Evolutionary conservation across 37 sponge, comb jelly and placozoan genomes (phyloP), one percentile per base, ranked within the genome.

Genomic region (Dysidea cf. avara): DNA sequence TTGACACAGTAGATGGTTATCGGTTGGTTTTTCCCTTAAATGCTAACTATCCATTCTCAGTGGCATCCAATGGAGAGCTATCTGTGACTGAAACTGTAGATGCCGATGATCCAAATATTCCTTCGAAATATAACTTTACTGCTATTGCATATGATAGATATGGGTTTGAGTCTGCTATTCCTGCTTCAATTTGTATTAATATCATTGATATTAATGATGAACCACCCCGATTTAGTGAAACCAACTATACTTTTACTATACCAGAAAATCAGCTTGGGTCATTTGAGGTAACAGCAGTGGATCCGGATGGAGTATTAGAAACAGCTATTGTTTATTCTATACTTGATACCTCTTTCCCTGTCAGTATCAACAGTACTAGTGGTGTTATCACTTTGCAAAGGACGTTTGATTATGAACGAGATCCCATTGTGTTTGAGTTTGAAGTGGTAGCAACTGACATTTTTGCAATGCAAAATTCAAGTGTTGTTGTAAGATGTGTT

Each of bases 171-270:
- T 51, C 38, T 54, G 34, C 24, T 38, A 34, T 81, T 24, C 20
- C 49, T 14, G 71, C 57, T 9, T 17, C 64, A 7, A 72, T 71
- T 81, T 40, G 32, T 11, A 72, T 71, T 40, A 64, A 7, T 26
- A 68, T 86, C 11, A 39, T 56, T 14, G 68, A 86, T 70, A 57
- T 86, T 32, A 68, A 86, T 54, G 87, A 86, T 37, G 36, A 72
- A 33, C 50, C 9, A 1, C 87, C 87, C 7, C 24, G 34, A 12
- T 86, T 86, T 76, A 71, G 71, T 12, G 39, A 60, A 22, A 49
- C 7, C n/a, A 56, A 58, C 32, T 86, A 86, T 56, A 17, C 2
- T 26, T 52, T 54, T 31, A 1, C 48, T 25, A 46, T 80, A 13
- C 40, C 2, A 3, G 87, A 86, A 36, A 80, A 53, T 34, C 53